phyloP scores from a whole-genome alignment of 2,797 vertebrate genomes.

The Crenuchus spilurus region DNA sequence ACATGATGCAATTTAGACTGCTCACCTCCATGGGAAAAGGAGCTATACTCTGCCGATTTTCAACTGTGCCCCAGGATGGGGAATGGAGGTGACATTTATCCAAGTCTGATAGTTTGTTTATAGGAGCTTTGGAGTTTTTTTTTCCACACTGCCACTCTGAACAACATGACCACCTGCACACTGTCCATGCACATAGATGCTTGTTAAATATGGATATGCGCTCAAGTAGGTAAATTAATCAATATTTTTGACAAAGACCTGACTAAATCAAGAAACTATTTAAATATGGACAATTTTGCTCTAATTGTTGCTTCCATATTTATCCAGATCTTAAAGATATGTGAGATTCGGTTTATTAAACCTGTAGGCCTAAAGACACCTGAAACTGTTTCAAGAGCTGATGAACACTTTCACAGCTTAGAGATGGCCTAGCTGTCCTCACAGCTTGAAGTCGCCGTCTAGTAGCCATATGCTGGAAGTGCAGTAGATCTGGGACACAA shows the following conservation, averaged over 20 bases:
- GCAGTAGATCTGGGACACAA: neutral
- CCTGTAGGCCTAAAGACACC: neutral
- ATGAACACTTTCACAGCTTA: slow-evolving; percentile 9
- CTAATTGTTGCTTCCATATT: too few relatives aligned
- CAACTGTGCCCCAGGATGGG: neutral
- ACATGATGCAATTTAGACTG: slow-evolving; percentile 53
- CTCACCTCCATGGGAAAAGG: slow-evolving; percentile 42
- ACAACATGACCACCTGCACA: neutral
- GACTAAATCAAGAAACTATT: too few relatives aligned
- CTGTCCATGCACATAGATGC: neutral
- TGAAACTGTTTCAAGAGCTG: neutral
- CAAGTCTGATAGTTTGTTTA: neutral
- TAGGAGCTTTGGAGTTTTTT: slow-evolving; percentile 1
- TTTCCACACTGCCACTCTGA: neutral
- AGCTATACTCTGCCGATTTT: slow-evolving; percentile 12
- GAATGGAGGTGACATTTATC: slow-evolving; percentile 4
- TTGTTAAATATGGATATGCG: neutral
- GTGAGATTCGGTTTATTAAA: neutral
- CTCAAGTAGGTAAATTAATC: neutral
- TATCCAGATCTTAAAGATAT: neutral
- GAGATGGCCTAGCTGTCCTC: neutral
- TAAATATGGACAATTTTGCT: too few relatives aligned
- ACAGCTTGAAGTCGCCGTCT: slow-evolving; percentile 39
- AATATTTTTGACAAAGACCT: neutral
- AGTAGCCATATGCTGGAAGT: slow-evolving; percentile 11